Evolutionary conservation across 1,140 invertebrate genomes (phyloP).

Genomic region (Meteorus sp.): DNA sequence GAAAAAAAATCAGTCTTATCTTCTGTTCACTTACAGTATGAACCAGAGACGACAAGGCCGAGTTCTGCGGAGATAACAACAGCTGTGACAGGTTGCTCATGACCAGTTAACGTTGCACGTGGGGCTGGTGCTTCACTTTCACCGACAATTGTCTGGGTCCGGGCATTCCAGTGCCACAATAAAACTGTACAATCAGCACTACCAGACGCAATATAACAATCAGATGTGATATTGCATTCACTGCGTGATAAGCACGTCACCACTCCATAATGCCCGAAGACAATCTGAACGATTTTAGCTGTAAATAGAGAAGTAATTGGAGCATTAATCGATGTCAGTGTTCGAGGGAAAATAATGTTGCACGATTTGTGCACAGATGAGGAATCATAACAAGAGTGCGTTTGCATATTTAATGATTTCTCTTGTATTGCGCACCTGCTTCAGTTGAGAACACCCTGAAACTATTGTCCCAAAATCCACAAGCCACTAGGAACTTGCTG

Average conservation of each 20-base stretch:
- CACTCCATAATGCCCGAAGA: constrained; percentile 98
- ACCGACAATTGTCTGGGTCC: constrained; percentile 94
- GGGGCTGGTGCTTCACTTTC: constrained; percentile 94
- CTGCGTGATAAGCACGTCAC: constrained; percentile 96
- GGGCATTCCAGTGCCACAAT: constrained; percentile 97
- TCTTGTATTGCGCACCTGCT: constrained; percentile 79
- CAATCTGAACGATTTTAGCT: constrained; percentile 97
- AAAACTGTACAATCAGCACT: constrained; percentile 97
- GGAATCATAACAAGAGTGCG: too few relatives aligned
- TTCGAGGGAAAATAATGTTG: too few relatives aligned
- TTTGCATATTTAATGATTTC: too few relatives aligned
- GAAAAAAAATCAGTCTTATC: constrained; percentile 27
- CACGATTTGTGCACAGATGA: too few relatives aligned
- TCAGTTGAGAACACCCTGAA: constrained; percentile 97
- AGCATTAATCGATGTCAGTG: background rate
- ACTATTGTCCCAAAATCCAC: constrained; percentile 99
- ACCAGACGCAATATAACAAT: constrained; percentile 98
- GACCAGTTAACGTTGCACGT: constrained; percentile 93
- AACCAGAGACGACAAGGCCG: constrained; percentile 95
- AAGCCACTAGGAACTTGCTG: constrained; percentile 94
- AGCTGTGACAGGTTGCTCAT: constrained; percentile 92
- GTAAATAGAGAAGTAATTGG: constrained; percentile 35
- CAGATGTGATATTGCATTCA: constrained; percentile 97
- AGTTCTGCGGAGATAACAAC: constrained; percentile 97
- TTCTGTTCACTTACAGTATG: constrained; percentile 72